Evolutionary conservation across 2,797 vertebrate species (phyloP).

Genomic region (Peromyscus eremicus): DNA sequence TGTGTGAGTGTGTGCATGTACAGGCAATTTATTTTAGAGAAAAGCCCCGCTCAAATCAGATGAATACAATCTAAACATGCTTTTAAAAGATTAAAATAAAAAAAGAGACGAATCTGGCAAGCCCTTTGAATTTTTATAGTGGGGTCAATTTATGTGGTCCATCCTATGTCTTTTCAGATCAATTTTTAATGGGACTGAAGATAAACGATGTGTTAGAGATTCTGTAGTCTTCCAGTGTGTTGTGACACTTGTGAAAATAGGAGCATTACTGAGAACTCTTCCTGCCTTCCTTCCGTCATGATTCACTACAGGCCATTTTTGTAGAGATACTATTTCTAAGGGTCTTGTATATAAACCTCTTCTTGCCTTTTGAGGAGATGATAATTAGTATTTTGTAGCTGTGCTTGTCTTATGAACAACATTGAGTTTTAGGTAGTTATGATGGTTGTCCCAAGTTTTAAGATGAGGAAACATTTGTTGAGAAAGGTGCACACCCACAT

Average conservation of each 20-base stretch:
- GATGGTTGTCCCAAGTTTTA: slow-evolving; percentile 37
- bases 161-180: slow-evolving; percentile 80
- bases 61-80: slow-evolving; percentile 88
- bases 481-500: background rate
- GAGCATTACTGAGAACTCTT: slow-evolving; percentile 47
- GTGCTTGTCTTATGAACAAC: background rate
- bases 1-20: slow-evolving; percentile 88
- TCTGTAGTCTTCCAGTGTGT: slow-evolving; percentile 64
- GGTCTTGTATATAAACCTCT: slow-evolving; percentile 56
- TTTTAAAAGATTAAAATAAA: slow-evolving; percentile 91
- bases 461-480: slow-evolving; percentile 55
- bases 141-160: slow-evolving; percentile 87
- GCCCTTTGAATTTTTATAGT: slow-evolving; percentile 88
- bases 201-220: slow-evolving; percentile 78
- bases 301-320: slow-evolving; percentile 67
- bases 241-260: slow-evolving; percentile 58
- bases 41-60: slow-evolving; percentile 87
- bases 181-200: slow-evolving; percentile 69
- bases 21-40: slow-evolving; percentile 87
- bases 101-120: slow-evolving; percentile 87
- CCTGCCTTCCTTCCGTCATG: slow-evolving; percentile 69
- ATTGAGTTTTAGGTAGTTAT: slow-evolving; percentile 26
- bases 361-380: slow-evolving; percentile 43
- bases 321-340: slow-evolving; percentile 54
- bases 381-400: slow-evolving; percentile 36